Conservation (phyloP, 2,797 vertebrate species). For the Echiichthys vipera region DNA sequence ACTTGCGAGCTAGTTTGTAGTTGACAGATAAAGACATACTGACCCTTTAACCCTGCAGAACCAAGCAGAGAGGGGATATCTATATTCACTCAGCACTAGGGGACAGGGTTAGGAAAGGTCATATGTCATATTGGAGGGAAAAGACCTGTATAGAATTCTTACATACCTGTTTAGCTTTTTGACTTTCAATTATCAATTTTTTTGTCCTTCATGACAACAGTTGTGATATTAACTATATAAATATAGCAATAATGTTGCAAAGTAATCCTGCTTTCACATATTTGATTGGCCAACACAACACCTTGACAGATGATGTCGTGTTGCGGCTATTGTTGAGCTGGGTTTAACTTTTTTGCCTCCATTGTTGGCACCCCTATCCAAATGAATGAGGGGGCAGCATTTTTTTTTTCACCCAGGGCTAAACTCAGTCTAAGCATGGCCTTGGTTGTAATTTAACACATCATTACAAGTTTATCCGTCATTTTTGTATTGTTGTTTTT, state of each 20-base stretch:
- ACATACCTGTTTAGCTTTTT: conserved; percentile 26
- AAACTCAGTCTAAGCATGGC: fast-evolving
- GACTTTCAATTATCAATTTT: not conserved
- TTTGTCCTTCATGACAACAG: not conserved
- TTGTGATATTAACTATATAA: not conserved
- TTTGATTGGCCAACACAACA: not conserved
- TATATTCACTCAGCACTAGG: conserved; percentile 17
- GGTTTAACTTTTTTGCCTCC: not conserved
- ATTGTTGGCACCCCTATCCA: not conserved
- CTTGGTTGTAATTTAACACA: not conserved
- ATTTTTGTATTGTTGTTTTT: not conserved
- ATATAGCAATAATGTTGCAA: not conserved
- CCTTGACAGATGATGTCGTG: not conserved
- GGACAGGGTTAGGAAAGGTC: conserved; percentile 33
- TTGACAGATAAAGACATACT: conserved; percentile 45
- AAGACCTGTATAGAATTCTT: not conserved
- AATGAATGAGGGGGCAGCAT: not conserved
- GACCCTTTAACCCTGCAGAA: conserved; percentile 47
- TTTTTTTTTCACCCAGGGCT: not conserved
- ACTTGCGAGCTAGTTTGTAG: conserved; percentile 27
- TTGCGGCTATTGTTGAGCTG: not conserved
- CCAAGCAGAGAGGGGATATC: conserved; percentile 30
- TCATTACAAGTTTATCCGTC: no score
- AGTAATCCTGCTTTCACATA: not conserved
- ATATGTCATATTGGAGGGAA: conserved; percentile 13